Base-by-base conservation (phyloP, 2,888 invertebrate genomes). In the Isotomurus palustris region DNA sequence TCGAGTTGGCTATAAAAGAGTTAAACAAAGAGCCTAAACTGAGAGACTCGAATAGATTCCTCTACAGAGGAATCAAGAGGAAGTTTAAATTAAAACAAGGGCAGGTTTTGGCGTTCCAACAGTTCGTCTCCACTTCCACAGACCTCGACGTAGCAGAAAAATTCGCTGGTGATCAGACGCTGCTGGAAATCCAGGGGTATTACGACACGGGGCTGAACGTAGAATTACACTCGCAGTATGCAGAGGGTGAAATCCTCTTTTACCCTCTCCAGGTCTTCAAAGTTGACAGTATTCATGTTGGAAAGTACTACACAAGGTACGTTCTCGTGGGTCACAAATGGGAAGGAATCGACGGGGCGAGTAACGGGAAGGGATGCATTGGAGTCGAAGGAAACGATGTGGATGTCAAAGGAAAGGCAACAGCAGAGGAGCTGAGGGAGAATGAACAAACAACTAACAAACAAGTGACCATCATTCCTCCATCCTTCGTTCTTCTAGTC, bases 21-120 rank as follows among this genome's bases (percentile, higher is more conserved):
- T 38, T 60, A 14, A 56, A 56, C 4, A 28, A 49, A 8, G 48
- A 49, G 22, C 10, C n/a, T 5, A 49, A 29, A 22, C 35, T 49
- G 17, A 28, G 29, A 35, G 35, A 35, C 35, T 32, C 19, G 21
- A 35, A 29, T 14, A 22, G 54, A 36, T 60, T 57, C 22, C 36
- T 60, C 19, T 60, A 60, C 21, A 43, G 60, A 21, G 60, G 60
- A 17, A 54, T 49, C 45, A 14, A 38, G 32, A 19, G 10, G 17
- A 12, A 25, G 38, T 12, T 54, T 40, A 32, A 21, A 6, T 4
- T 24, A 50, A 40, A 56, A 53, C 27, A 52, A 56, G 56, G 53
- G 2, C 60, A 60, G 45, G 38, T 60, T 2, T n/a, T 60, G 2
- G 60, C 60, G 2, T 60, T 60, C 27, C 60, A 60, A 21, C 53